Evolutionary conservation across 2,888 invertebrate genomes (phyloP), one percentile per base, ranked within the genome.

Genomic region (Rutpela maculata): DNA sequence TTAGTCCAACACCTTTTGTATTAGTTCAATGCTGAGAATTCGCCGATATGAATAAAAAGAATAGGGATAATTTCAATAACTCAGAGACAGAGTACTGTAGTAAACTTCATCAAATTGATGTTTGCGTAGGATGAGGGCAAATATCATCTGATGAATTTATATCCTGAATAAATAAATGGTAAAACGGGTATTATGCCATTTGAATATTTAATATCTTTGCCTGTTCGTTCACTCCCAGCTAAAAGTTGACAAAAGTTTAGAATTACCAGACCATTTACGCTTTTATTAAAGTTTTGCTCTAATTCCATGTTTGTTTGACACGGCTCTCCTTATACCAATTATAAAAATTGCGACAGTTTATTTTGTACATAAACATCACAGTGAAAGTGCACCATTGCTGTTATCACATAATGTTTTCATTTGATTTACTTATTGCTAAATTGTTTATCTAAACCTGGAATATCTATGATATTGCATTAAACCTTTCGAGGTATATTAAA

Each of bases 81-180:
- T 43, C 12, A 1, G 43, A 43, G 15, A 43, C 15, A 12, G 15
- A 3, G n/a, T 50, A 50, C 50, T 50, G n/a, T n/a, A 15, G 15
- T 50, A 11, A 43, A 43, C 43, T 43, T 43, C 15, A 43, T 43
- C 43, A 43, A n/a, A 50, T n/a, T 15, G 50, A 50, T 50, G 50
- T 50, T 50, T 50, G 50, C 50, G n/a, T 50, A 50, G 50, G 50
- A 50, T n/a, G 15, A 15, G n/a, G 50, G 50, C 50, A 50, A 50
- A 50, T 50, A 50, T 50, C 43, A 12, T 43, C 50, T n/a, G 50
- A 50, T 50, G 50, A 50, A 50, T 50, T 50, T 50, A 50, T 50
- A 50, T 15, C 50, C 50, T 50, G 50, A 50, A 50, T 50, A 50
- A 50, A 50, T 50, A 50, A 50, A 50, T 50, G 50, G 50, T 15